A percentile compares a stretch with the other conserved stretches of the same genome.
Conservation (phyloP, 2,888 invertebrate genomes). For the Macrophya alboannulata region DNA sequence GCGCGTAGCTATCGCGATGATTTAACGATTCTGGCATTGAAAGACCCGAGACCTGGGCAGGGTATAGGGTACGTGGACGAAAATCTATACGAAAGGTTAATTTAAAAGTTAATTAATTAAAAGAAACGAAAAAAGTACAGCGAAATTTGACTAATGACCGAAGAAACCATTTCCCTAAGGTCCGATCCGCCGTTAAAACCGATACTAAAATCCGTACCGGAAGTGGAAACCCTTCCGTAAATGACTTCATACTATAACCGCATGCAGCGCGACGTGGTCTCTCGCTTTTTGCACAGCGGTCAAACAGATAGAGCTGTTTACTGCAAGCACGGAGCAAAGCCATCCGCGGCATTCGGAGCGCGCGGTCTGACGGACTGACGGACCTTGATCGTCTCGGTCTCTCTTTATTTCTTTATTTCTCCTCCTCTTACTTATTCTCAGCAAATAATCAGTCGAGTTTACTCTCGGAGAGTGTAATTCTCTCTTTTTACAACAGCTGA, state of each 20-base stretch:
- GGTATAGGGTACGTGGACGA: neutral
- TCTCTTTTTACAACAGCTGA: neutral
- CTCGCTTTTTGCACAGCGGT: constrained; percentile 68
- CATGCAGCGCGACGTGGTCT: constrained; percentile 72
- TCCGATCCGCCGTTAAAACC: neutral
- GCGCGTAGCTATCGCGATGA: constrained; percentile 23
- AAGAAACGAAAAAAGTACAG: neutral
- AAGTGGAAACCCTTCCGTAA: neutral
- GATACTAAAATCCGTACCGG: neutral
- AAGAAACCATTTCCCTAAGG: neutral
- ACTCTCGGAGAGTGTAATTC: neutral
- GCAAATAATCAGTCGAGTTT: constrained; percentile 47
- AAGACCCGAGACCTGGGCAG: neutral
- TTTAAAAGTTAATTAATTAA: constrained; percentile 45
- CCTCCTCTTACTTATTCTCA: neutral
- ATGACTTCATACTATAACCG: constrained; percentile 46
- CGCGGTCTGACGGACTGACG: constrained; percentile 69
- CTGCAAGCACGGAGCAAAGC: constrained; percentile 64
- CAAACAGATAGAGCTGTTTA: constrained; percentile 74
- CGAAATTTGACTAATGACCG: neutral
- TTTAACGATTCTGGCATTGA: constrained; percentile 41
- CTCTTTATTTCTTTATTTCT: constrained; percentile 49
- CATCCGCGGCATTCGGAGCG: constrained; percentile 75
- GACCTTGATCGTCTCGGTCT: constrained; percentile 36
- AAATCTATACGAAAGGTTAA: constrained; percentile 4